Evolutionary conservation across 2,113 vertebrate genomes (phyloP).

Genomic region (Chinchilla lanigera): DNA sequence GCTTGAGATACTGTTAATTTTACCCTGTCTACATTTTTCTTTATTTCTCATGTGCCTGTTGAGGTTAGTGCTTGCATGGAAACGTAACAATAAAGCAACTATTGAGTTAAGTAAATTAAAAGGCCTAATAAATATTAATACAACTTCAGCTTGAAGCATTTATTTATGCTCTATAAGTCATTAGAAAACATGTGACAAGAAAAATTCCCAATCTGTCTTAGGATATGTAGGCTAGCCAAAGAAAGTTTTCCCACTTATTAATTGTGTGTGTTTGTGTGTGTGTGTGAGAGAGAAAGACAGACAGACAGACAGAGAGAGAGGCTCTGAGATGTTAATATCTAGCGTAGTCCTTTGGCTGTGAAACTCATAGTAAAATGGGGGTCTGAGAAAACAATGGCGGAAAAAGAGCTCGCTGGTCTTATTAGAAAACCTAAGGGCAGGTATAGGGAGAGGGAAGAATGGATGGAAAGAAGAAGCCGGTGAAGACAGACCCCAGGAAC

Average conservation of each 20-base stretch:
- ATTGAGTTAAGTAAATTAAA: constrained; percentile 58
- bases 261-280: background rate
- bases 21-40: constrained; percentile 39
- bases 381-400: background rate
- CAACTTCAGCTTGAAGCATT: constrained; percentile 47
- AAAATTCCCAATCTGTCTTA: background rate
- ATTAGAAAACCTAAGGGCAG: background rate
- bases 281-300: no score
- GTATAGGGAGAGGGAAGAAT: background rate
- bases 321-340: background rate
- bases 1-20: background rate
- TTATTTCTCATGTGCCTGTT: constrained; percentile 39
- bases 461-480: background rate
- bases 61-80: background rate
- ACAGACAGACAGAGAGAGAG: no score
- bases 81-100: constrained; percentile 50
- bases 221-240: background rate
- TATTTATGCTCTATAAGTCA: constrained; percentile 49
- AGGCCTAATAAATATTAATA: constrained; percentile 47
- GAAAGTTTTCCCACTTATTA: constrained; percentile 2
- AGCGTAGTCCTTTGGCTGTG: background rate
- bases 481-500: background rate
- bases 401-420: background rate
- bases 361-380: background rate
- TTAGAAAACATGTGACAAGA: background rate